Percentiles rank a stretch among this genome's conserved stretches.
phyloP scores from a whole-genome alignment of 1,140 invertebrate genomes.

The Panonychus citri region DNA sequence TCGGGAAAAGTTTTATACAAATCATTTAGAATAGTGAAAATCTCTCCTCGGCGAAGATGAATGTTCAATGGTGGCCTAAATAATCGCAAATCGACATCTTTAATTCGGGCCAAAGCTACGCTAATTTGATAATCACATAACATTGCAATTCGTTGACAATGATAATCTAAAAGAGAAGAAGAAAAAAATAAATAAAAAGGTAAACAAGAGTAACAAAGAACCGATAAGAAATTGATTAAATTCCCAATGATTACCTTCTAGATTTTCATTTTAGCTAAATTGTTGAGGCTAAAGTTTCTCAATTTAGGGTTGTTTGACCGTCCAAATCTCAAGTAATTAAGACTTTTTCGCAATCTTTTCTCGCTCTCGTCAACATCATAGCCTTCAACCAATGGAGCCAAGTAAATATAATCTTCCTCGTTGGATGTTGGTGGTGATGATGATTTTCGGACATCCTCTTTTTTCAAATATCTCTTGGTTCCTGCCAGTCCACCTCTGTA shows the following conservation, averaged over 20 bases:
- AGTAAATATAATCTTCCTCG: conserved; percentile 1
- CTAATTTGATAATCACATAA: conserved; percentile 4
- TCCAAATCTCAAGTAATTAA: not conserved
- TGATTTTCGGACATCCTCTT: not conserved
- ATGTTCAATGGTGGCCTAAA: conserved; percentile 9
- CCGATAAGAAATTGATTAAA: not conserved
- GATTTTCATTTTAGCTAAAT: not conserved
- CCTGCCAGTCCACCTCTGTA: no score
- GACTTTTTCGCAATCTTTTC: not conserved
- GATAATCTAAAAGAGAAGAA: conserved; percentile 1
- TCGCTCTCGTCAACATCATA: not conserved
- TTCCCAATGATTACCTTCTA: not conserved
- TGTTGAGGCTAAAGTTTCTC: not conserved
- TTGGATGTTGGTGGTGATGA: not conserved
- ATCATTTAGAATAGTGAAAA: not conserved
- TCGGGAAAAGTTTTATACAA: not conserved
- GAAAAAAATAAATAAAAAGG: not conserved
- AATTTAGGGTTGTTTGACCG: not conserved
- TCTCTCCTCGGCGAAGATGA: not conserved
- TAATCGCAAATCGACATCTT: conserved; percentile 2
- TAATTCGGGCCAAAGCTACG: conserved; percentile 7
- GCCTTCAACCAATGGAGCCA: not conserved
- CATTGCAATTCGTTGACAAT: conserved; percentile 11
- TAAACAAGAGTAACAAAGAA: not conserved
- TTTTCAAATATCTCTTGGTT: no score